Evolutionary conservation across 2,888 invertebrate species (phyloP), one percentile per base, ranked within the genome.

Genomic region (Arenicola marina): DNA sequence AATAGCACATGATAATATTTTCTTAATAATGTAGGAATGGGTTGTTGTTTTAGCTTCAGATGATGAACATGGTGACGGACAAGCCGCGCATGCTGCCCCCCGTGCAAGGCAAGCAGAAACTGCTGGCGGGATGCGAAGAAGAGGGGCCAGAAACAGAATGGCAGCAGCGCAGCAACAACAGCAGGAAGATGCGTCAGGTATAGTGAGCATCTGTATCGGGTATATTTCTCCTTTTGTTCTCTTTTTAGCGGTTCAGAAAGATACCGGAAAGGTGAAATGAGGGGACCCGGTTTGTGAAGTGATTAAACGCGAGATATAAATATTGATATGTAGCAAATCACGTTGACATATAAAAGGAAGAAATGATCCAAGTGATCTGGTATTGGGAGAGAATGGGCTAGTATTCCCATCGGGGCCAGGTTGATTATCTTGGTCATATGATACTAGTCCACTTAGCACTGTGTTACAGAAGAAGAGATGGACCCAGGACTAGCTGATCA

Each of bases 41-140:
- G n/a, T n/a, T n/a, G n/a, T n/a, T n/a, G n/a, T n/a, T n/a, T n/a
- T n/a, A n/a, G n/a, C n/a, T n/a, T n/a, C n/a, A n/a, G n/a, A n/a
- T n/a, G n/a, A n/a, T n/a, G 71, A 64, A 33, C 62, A 62, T 28
- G 43, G 11, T 38, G 38, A 38, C 18, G 11, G 38, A 11, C 38
- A 38, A 18, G 38, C 18, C 38, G 11, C 11, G 38, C 11, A 38
- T 38, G 38, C 11, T 15, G 38, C 38, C 18, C 11, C 38, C 11
- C 11, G 38, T 38, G 11, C 38, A 15, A 11, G 38, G 11, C 38
- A 38, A 38, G 38, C 38, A 11, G 11, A 18, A 18, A 18, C 38
- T 11, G 38, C 38, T 15, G 38, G 38, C 18, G 38, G 38, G 18
- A 18, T 11, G 38, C 11, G 38, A 38, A 38, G 38, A 38, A 18